phyloP scores from a whole-genome alignment of 2,797 vertebrate genomes.

The Catamblyrhynchus diadema region DNA sequence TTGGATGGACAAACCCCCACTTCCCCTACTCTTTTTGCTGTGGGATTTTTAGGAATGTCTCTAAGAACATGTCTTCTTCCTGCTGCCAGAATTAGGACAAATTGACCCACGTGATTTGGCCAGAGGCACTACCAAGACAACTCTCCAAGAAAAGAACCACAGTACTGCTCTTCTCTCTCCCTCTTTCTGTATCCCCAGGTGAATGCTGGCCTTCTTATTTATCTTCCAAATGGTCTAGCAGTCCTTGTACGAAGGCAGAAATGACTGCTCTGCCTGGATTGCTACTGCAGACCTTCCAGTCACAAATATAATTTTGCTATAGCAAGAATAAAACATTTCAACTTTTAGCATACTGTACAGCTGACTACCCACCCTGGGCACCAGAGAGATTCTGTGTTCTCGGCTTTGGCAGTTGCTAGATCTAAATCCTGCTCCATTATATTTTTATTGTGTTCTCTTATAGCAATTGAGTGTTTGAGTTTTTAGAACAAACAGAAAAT shows the following conservation, averaged over 20 bases:
- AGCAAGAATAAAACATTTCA: neutral
- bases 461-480: neutral
- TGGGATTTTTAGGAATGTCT: neutral
- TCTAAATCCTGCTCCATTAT: neutral
- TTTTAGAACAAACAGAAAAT: neutral
- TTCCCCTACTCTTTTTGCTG: neutral
- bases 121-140: neutral
- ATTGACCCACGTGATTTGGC: neutral
- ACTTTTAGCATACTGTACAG: neutral
- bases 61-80: neutral
- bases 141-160: neutral
- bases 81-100: neutral
- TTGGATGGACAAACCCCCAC: neutral
- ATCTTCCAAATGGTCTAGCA: neutral
- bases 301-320: neutral
- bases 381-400: neutral
- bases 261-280: conserved; percentile 5
- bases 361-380: neutral
- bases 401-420: conserved; percentile 1
- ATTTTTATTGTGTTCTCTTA: neutral
- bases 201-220: neutral
- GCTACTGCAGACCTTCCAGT: neutral
- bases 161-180: neutral
- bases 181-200: neutral
- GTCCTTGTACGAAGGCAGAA: neutral